Conservation (phyloP, 2,888 invertebrate species). For the Cetonia aurata region DNA sequence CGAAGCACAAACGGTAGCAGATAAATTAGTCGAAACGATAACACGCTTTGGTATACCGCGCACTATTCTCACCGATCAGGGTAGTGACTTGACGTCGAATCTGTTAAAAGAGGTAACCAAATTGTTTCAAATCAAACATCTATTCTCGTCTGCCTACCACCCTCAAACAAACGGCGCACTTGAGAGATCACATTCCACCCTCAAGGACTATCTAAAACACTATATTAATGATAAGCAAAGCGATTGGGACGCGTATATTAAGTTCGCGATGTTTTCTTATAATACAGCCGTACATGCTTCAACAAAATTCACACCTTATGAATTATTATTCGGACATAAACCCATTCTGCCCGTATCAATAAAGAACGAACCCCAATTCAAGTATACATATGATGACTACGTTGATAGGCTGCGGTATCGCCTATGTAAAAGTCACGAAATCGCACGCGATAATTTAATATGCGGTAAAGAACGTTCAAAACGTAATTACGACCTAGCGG, state of each 20-base stretch:
- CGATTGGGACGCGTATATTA: conserved; percentile 44
- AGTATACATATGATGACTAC: conserved; percentile 55
- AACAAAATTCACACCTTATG: conserved; percentile 55
- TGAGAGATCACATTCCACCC: conserved; percentile 56
- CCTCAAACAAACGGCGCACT: conserved; percentile 56
- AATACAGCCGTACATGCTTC: conserved; percentile 51
- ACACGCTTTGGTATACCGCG: conserved; percentile 48
- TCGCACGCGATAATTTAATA: neutral
- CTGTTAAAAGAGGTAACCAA: conserved; percentile 52
- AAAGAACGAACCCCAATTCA: conserved; percentile 50
- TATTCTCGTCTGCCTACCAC: conserved; percentile 53
- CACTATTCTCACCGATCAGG: conserved; percentile 42
- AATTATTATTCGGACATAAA: conserved; percentile 54
- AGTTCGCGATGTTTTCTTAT: conserved; percentile 51
- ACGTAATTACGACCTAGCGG: too few relatives aligned
- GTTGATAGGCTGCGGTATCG: neutral
- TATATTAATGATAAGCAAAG: conserved; percentile 52
- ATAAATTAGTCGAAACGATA: conserved; percentile 49
- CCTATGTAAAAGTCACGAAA: conserved; percentile 40
- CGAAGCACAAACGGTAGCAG: conserved; percentile 56
- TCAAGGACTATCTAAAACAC: conserved; percentile 56
- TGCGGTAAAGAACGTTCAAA: too few relatives aligned
- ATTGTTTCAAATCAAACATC: conserved; percentile 51
- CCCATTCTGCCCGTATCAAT: conserved; percentile 50
- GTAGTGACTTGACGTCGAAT: conserved; percentile 50